Evolutionary conservation across 1,140 invertebrate species (phyloP).

Genomic region (Periplaneta americana): DNA sequence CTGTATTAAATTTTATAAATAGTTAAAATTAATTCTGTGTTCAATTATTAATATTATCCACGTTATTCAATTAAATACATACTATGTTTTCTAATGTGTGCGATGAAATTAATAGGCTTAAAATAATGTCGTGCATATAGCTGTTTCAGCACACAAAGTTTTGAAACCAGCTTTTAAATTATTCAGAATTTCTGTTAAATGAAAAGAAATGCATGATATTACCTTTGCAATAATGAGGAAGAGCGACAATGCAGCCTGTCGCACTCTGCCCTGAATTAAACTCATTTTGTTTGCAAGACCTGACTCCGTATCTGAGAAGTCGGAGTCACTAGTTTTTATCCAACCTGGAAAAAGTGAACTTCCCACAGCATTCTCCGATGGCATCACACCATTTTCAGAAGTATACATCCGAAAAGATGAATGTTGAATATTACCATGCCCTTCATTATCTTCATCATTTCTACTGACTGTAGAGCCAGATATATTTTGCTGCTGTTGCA

Average conservation of each 20-base stretch:
- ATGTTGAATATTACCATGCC: background rate
- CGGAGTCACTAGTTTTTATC: constrained; percentile 43
- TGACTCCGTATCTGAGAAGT: constrained; percentile 43
- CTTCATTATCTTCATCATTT: background rate
- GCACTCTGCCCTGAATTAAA: constrained; percentile 38
- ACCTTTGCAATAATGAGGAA: background rate
- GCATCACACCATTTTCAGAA: background rate
- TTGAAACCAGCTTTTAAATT: no score
- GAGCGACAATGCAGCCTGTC: background rate
- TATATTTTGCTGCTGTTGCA: background rate
- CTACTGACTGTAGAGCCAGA: background rate
- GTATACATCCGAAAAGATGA: background rate
- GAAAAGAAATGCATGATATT: background rate
- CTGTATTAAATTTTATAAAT: no score
- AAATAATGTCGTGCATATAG: no score
- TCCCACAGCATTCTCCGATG: background rate
- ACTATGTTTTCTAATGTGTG: no score
- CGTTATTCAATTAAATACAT: no score
- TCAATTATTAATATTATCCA: no score
- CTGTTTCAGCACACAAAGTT: no score
- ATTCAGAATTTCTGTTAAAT: no score
- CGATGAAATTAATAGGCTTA: no score
- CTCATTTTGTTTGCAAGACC: constrained; percentile 25
- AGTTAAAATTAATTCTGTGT: no score
- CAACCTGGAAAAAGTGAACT: background rate